Evolutionary conservation across 2,797 vertebrate genomes (phyloP), one percentile per base, ranked within the genome.

Genomic region (Bradypodion ventrale): DNA sequence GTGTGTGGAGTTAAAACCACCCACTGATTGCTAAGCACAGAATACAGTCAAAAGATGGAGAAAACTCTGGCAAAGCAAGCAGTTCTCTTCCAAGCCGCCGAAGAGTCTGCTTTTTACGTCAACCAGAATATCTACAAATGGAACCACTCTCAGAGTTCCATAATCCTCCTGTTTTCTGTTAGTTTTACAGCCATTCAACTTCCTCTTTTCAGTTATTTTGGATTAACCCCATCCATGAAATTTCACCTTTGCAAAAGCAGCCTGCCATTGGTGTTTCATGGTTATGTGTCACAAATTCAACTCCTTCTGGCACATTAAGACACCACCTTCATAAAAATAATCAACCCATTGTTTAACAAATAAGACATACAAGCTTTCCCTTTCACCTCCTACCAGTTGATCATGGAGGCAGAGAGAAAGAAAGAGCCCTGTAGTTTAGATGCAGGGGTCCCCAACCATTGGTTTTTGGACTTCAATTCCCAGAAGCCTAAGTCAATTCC

Each of bases 81-180:
- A 40, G 2, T 59, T 15, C 32, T 80, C 25, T 35, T 70, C 69
- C 49, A 70, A 59, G 29, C n/a, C 29, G 7, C 16, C 13, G n/a
- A 56, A 44, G 27, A 63, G 78, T 15, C n/a, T 83, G 77, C 68
- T 76, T 44, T 66, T 78, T 74, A 81, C 80, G 65, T 93, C 90
- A 83, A 81, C 82, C 88, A 82, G 68, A 75, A 83, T 63, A 46
- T 81, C 63, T 49, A 27, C 23, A 0, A 0, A 46, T 44, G 76
- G 68, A 90, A 80, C 7, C 1, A 21, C 7, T 32, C 35, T 3
- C 1, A 37, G 27, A 60, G 73, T 0, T 87, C 44, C n/a, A 75
- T 56, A 35, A 32, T 29, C 40, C n/a, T n/a, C 69, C 80, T 70
- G 80, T 62, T 72, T 32, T 60, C 37, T 82, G 1, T 15, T 75